Percentiles rank a stretch among this genome's conserved stretches.
phyloP scores from a whole-genome alignment of 1,140 invertebrate genomes.

The Sitophilus oryzae region DNA sequence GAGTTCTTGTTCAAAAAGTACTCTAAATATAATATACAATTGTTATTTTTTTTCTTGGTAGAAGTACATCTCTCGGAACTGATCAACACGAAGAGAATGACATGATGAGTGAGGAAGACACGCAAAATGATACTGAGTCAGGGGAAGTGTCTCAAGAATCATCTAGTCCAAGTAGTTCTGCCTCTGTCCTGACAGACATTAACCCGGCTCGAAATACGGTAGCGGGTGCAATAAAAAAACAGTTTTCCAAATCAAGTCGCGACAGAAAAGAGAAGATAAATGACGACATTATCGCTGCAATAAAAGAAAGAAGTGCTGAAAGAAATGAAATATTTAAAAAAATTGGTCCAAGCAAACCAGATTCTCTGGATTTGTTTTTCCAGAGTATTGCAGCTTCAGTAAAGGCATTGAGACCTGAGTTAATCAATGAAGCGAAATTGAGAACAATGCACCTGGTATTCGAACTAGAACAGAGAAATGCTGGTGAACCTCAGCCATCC shows the following conservation, averaged over 20 bases:
- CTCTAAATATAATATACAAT: slow-evolving; percentile 4
- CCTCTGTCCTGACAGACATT: background rate
- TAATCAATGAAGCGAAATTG: slow-evolving; percentile 2
- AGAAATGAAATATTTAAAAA: slow-evolving; percentile 3
- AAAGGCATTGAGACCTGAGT: background rate
- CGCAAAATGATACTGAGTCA: slow-evolving; percentile 2
- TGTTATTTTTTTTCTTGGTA: too few species aligned
- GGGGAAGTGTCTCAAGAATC: slow-evolving; percentile 1
- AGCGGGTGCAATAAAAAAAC: background rate
- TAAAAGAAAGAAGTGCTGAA: slow-evolving; percentile 4
- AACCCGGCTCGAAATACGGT: background rate
- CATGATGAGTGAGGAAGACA: background rate
- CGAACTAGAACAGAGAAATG: slow-evolving; percentile 1
- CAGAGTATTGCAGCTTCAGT: slow-evolving; percentile 5
- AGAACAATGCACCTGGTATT: slow-evolving; percentile 4
- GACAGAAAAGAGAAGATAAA: slow-evolving; percentile 1
- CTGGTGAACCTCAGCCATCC: too few species aligned
- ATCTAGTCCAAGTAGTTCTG: background rate
- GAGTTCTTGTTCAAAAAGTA: too few species aligned
- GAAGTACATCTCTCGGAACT: too few species aligned
- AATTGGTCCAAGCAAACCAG: slow-evolving; percentile 3
- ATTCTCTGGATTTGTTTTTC: slow-evolving; percentile 8
- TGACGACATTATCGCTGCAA: background rate
- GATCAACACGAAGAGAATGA: slow-evolving; percentile 1
- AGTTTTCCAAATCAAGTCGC: slow-evolving; percentile 2